Base-by-base conservation (phyloP, 1,140 invertebrate species). In the Cotesia glomerata region DNA sequence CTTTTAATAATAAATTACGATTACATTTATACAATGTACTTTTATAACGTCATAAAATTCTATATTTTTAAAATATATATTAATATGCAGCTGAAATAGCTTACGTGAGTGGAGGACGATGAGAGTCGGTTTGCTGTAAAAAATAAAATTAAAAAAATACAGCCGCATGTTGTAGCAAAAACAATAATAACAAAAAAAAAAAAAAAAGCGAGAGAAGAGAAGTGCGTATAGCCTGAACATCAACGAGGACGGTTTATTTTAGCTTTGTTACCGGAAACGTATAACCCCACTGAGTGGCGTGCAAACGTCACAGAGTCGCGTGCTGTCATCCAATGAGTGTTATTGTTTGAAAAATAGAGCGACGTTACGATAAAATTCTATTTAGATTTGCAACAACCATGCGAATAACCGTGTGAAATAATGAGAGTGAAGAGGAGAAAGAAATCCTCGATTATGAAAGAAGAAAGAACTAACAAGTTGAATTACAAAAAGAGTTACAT, bases 341-440 rank as follows among this genome's bases (percentile, higher is more conserved):
- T 66, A 72, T 72, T 72, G 70, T 72, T 72, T 39, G 56, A 72
- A 72, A 72, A 66, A 72, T 67, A 45, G 70, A 72, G 54, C 70
- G 56, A 56, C 63, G 63, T 69, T 58, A 64, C 39, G 70, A 66
- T 72, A 72, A 72, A 66, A 72, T 72, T 65, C 36, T 72, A 64
- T 66, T 72, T 39, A 63, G 63, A 72, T 64, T 72, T 66, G 63
- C 54, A 72, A n/a, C 16, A 39, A 62, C 49, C 34, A 45, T 51
- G 62, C 35, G 34, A 26, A 56, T n/a, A 59, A 63, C 59, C 34
- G 61, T 63, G 62, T 59, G 49, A 71, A 39, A 51, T 51, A 49
- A 26, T 59, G 7, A 51, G 36, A 54, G 11, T 34, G 51, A 8
- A 3, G 8, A 14, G 18, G 51, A 52, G 26, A 34, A 52, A 16